Base-by-base conservation (phyloP, 2,113 vertebrate genomes). In the Cottus gobio region DNA sequence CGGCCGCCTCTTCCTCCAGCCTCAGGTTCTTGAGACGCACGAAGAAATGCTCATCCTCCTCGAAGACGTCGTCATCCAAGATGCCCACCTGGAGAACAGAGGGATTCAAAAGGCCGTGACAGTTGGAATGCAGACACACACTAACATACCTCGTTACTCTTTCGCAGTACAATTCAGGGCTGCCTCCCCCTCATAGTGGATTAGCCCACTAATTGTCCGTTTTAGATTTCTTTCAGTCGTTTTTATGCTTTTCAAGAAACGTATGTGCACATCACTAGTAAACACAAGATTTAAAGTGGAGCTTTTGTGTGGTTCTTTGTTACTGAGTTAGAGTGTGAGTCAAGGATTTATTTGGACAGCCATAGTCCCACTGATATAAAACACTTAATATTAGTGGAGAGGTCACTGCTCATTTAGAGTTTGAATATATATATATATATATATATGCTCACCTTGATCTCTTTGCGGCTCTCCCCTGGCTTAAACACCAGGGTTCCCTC, bases 41-140 rank as follows among this genome's bases (percentile, higher is more conserved):
- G 77, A 97, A 98, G 95, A 99, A 99, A 83, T 98, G 97, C 82
- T 99, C 97, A 1, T 99, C 97, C 82, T 99, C 98, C 89, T 99
- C 98, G 28, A 99, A 99, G 90, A 99, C 95, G 79, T 99, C 98
- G 0, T 99, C 98, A 62, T 99, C 97, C 67, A 99, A 95, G 85
- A 99, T 98, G 20, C 94, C 95, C 28, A 99, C 96, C 91, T 96
- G 48, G 10, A 79, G 18, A 77, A 42, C n/a, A 70, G 39, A 42
- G 7, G 24, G 60, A 37, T 30, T 26, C 44, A 48, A 12, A 30
- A 57, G 56, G 26, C 26, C 28, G 3, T 44, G 13, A 20, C 28
- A 39, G 11, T 80, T 34, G 54, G 20, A 52, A 31, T 50, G 2
- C 13, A 58, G 12, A 58, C 31, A 71, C 56, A 4, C 28, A 65